Evolutionary conservation across 2,113 vertebrate genomes (phyloP), one percentile per base, ranked within the genome.

Genomic region (Verasper variegatus): DNA sequence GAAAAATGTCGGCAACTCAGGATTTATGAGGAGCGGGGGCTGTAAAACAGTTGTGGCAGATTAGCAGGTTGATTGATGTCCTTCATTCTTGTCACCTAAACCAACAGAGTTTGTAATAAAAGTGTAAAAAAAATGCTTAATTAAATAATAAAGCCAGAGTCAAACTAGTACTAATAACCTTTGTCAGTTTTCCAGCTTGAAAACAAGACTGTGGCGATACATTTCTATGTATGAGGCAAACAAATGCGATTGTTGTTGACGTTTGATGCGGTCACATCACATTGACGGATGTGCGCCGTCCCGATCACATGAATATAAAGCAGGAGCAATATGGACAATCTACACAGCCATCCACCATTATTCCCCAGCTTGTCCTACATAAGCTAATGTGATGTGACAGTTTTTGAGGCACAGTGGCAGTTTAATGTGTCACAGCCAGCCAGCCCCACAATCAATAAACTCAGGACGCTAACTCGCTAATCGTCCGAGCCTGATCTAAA

Each of bases 321-420:
- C 74, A 80, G 74, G 55, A 76, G 64, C 74, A 71, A 60, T 70
- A 75, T 68, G 76, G 61, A 55, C 47, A 42, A 49, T 75, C 24
- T 37, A 63, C 68, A 62, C 67, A 57, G 60, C 55, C 71, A 26
- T 81, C 77, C 24, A 68, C 72, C 81, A 35, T 73, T 68, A 68
- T 65, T 59, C 66, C 58, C 18, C 18, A 21, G 57, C 59, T 68
- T 27, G 54, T 86, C 72, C 67, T 2, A 24, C 67, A 67, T 47
- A 45, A 54, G 26, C 76, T 84, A 83, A 90, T 86, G 78, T 58
- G 66, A 84, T 80, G 71, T 83, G 91, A 88, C 86, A 82, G 80
- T 8, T 47, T 67, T 66, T 54, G 81, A 37, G 11, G 47, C 56
- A 49, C 55, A 56, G 70, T 31, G 68, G 42, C 65, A 66, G 59